Base-by-base conservation (phyloP, 2,888 invertebrate species). In the Cosmorhoe ocellata region DNA sequence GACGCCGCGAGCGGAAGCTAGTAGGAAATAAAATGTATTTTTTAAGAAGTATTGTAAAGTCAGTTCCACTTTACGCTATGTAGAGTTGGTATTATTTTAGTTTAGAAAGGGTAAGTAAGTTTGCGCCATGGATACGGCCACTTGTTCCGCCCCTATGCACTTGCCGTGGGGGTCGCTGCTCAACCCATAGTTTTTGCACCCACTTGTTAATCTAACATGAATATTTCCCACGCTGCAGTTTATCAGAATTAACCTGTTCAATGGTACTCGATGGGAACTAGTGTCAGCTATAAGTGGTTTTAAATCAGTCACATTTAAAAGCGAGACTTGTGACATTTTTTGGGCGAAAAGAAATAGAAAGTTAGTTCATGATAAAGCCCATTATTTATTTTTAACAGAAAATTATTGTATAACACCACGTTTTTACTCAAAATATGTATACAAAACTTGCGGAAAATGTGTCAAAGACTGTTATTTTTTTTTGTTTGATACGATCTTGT, bases 101-200 rank as follows among this genome's bases (percentile, higher is more conserved):
- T 42, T 56, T 44, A 39, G 56, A 34, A 44, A 52, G 48, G 58
- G 53, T 56, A 56, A 56, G 53, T 56, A 56, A 58, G 58, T 52
- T 72, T 73, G 72, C 74, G 52, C 40, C 33, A 12, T 32, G 54
- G 41, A 51, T 53, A 44, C 48, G 61, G 40, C 74, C 83, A 87
- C 85, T 84, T 84, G 87, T 88, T 85, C 79, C 85, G 89, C 90
- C 90, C 89, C 82, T 86, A 89, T 90, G 86, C 89, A 85, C 88
- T 86, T 84, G 83, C 66, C 59, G 66, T 66, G 67, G 76, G 84
- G 85, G 79, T 85, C 85, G 81, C 64, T 76, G 46, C 68, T 67
- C 71, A 69, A 71, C 72, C 65, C 72, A 69, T 73, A 73, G 73
- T 87, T 88, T 89, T 89, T 89, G 87, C 89, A 84, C 80, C 84